Evolutionary conservation across 2,797 vertebrate species (phyloP).

Genomic region (Acrossocheilus fasciatus): DNA sequence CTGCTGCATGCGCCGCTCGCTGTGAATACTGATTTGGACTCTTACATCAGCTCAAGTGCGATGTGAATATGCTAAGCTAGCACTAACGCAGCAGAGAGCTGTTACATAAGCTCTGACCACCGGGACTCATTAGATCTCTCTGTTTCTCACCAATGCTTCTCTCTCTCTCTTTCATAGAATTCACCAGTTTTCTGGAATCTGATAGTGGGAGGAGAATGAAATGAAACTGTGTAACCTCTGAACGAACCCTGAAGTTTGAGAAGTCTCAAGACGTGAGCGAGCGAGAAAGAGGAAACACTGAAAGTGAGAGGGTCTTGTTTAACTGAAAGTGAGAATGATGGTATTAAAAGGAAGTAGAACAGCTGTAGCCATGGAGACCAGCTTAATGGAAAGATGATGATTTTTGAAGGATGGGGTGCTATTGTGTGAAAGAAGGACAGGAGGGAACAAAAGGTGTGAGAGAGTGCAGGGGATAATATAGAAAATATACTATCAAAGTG

Average conservation of each 20-base stretch:
- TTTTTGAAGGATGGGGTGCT: background rate
- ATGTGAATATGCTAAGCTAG: slow-evolving; percentile 25
- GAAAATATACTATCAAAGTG: background rate
- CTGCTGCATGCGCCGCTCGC: slow-evolving; percentile 14
- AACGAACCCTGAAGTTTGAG: slow-evolving; percentile 25
- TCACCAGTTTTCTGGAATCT: background rate
- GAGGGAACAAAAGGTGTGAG: slow-evolving; percentile 1
- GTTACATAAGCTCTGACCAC: slow-evolving; percentile 8
- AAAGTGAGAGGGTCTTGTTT: slow-evolving; percentile 18
- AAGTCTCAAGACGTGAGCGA: background rate
- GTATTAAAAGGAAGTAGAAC: slow-evolving; percentile 5
- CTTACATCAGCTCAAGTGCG: slow-evolving; percentile 22
- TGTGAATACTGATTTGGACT: slow-evolving; percentile 45
- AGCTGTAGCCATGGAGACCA: slow-evolving; percentile 35
- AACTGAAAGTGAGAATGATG: slow-evolving; percentile 16
- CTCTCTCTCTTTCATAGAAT: background rate
- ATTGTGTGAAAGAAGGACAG: slow-evolving; percentile 3
- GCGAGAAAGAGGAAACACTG: background rate
- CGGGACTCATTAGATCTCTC: slow-evolving; percentile 3
- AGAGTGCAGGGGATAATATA: background rate
- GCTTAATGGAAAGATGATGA: slow-evolving; percentile 9
- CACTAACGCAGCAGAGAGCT: slow-evolving; percentile 12
- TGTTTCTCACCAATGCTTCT: background rate
- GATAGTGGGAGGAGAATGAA: background rate
- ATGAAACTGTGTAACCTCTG: background rate